Evolutionary conservation across 2,797 vertebrate genomes (phyloP).

Genomic region (Caiman crocodilus): DNA sequence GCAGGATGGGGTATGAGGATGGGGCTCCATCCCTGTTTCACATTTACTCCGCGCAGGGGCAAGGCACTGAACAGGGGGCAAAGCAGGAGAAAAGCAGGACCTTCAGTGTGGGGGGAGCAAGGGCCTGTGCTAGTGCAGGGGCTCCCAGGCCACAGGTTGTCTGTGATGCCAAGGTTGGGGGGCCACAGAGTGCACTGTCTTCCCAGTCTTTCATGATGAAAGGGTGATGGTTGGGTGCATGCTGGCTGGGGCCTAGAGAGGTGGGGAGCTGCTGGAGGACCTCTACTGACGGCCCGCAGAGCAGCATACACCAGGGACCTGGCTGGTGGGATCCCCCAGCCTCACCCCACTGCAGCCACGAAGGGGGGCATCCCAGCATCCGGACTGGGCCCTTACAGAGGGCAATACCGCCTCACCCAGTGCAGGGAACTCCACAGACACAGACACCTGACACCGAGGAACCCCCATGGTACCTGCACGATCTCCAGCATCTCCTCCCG

Average conservation of each 20-base stretch:
- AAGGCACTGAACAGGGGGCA: too few relatives aligned
- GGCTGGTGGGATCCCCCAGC: background rate
- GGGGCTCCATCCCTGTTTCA: background rate
- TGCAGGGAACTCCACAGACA: too few relatives aligned
- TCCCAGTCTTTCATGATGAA: too few relatives aligned
- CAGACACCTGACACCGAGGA: too few relatives aligned
- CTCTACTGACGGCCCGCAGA: too few relatives aligned
- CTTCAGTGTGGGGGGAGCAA: background rate
- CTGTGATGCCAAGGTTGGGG: too few relatives aligned
- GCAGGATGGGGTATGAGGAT: background rate
- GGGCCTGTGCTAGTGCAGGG: background rate
- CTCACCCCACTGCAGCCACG: background rate
- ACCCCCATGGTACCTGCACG: conserved; percentile 78
- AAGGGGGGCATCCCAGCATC: background rate
- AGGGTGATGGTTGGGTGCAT: too few relatives aligned
- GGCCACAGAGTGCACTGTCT: too few relatives aligned
- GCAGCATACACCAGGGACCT: too few relatives aligned
- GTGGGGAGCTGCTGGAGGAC: too few relatives aligned
- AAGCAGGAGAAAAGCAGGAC: background rate
- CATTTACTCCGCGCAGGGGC: background rate
- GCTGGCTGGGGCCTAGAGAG: too few relatives aligned
- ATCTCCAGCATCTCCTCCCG: conserved; percentile 88
- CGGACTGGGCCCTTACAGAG: background rate
- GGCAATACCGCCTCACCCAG: background rate
- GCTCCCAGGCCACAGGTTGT: background rate